Evolutionary conservation across 2,113 vertebrate genomes (phyloP), one percentile per base, ranked within the genome.

Genomic region (Gasterosteus aculeatus): DNA sequence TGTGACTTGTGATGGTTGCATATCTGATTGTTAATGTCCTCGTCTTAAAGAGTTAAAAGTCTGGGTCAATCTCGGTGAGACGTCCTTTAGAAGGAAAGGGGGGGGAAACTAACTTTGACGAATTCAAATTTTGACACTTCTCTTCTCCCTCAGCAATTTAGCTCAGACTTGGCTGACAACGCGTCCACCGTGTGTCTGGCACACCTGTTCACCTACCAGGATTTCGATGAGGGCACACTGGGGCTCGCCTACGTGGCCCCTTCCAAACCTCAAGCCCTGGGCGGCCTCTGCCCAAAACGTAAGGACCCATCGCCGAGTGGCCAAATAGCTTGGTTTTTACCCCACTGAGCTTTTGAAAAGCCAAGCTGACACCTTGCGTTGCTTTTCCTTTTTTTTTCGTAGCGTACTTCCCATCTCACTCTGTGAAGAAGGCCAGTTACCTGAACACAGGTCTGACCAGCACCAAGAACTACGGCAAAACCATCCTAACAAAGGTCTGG

Each of bases 391-490:
- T 38, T 38, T 56, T 74, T 71, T 80, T 93, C 22, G 0, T 83
- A 99, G 98, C 96, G 47, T 99, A 98, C 81, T 94, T 92, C 63
- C 97, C 95, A 81, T 93, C 95, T 41, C 65, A 19, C 39, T 92
- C 86, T 29, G 91, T 79, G 79, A 97, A 95, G 81, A 99, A 97
- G 60, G 91, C 95, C 57, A 96, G 96, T 87, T 99, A 96, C 87
- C 92, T 99, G 77, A 99, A 99, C 92, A 99, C 98, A 59, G 98
- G 98, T 64, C 92, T 99, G 92, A 99, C 98, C 81, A 99, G 97
- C 94, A 99, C 98, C 78, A 98, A 96, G 91, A 99, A 99, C 90
- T 99, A 99, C 3, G 98, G 98, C 61, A 99, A 99, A 95, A 99
- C 98, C 70, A 99, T 99, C 83, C 95, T 99, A 42, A 99, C 98